Percentiles rank a stretch among this genome's conserved stretches.
These are phyloP conservation scores for Caenorhabditis sinica DNA, from an alignment of 2,888 invertebrate species.

Conservation along the genomic window DNA sequence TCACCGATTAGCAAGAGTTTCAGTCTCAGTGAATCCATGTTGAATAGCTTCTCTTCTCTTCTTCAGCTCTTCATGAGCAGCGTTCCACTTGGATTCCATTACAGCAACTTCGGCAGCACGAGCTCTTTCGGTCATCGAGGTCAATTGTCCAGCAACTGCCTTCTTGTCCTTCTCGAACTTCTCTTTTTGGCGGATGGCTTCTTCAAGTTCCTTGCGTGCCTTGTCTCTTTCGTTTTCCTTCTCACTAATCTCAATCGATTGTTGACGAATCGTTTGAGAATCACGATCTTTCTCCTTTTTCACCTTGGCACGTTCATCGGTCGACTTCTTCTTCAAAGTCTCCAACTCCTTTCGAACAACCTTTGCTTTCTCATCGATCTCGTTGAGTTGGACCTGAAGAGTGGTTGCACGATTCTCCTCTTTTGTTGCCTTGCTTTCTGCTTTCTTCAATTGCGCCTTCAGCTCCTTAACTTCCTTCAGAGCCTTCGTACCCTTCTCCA, in stretches of 20 bases:
- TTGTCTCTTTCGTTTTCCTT: constrained; percentile 55
- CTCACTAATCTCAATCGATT: constrained; percentile 53
- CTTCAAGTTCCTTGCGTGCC: constrained; percentile 57
- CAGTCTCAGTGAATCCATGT: constrained; percentile 66
- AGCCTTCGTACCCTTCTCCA: constrained; percentile 49
- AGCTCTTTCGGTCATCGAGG: constrained; percentile 63
- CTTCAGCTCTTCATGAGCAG: constrained; percentile 56
- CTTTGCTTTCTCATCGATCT: constrained; percentile 73
- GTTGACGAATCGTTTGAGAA: constrained; percentile 53
- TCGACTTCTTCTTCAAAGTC: constrained; percentile 72
- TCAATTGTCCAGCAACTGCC: constrained; percentile 43
- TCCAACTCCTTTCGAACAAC: constrained; percentile 70
- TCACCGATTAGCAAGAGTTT: constrained; percentile 42
- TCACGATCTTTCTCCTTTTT: constrained; percentile 71
- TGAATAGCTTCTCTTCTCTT: constrained; percentile 59
- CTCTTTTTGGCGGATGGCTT: constrained; percentile 42
- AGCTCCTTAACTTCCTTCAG: constrained; percentile 68
- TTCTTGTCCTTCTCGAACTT: constrained; percentile 65
- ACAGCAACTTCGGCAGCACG: constrained; percentile 56
- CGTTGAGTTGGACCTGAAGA: constrained; percentile 65
- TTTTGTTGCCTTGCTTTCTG: constrained; percentile 71
- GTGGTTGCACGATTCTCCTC: constrained; percentile 69
- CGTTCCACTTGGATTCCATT: constrained; percentile 57
- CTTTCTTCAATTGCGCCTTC: constrained; percentile 68
- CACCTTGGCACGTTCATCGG: constrained; percentile 69